phyloP scores from a whole-genome alignment of 2,888 invertebrate genomes.

The Protonemura montana region DNA sequence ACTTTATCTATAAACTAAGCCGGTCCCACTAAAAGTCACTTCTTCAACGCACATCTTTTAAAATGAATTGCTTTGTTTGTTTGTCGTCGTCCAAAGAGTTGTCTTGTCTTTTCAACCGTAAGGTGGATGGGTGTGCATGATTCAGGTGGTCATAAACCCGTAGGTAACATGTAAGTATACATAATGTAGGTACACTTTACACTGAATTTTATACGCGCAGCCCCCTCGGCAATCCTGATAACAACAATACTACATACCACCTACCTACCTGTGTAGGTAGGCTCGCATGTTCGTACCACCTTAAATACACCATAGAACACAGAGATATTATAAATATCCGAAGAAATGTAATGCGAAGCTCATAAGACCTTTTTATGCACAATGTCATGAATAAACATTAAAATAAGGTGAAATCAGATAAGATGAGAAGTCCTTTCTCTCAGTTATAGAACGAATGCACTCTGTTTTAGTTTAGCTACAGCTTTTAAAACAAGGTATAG shows the following conservation, averaged over 20 bases:
- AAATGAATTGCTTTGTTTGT: neutral
- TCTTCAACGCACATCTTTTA: neutral
- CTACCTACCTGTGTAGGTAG: neutral
- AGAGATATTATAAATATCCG: neutral
- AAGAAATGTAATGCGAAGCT: neutral
- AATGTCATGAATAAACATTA: neutral
- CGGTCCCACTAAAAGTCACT: too few species aligned
- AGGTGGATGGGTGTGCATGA: neutral
- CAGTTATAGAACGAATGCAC: neutral
- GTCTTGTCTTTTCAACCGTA: neutral
- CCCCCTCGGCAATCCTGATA: neutral
- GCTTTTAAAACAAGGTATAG: neutral
- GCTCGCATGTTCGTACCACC: neutral
- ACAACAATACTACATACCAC: neutral
- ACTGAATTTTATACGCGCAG: neutral
- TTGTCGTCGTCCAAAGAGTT: neutral
- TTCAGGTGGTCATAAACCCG: constrained; percentile 10
- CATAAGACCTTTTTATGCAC: constrained; percentile 7
- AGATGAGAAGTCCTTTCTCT: neutral
- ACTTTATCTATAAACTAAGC: too few species aligned
- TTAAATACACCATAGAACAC: neutral
- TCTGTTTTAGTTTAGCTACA: neutral
- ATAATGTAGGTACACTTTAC: constrained; percentile 20
- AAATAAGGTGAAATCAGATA: neutral
- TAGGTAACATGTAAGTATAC: neutral